phyloP scores from a whole-genome alignment of 64 coral and sea anemone genomes.

The Montipora efflorescens region DNA sequence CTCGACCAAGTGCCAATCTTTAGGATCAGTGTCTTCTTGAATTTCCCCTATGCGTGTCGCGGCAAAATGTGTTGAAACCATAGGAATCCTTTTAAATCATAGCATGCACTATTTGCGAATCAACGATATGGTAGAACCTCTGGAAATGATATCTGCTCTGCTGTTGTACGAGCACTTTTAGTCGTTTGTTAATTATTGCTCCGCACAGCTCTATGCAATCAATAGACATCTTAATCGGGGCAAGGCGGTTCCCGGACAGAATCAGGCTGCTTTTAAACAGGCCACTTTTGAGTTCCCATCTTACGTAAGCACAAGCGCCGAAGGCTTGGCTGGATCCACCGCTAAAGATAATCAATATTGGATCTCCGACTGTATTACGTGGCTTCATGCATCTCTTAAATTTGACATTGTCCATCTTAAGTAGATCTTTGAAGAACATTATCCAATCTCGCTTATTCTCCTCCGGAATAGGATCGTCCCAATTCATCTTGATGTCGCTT shows the following conservation, averaged over 20 bases:
- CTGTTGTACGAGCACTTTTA: constrained; percentile 5
- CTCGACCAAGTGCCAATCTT: constrained; percentile 28
- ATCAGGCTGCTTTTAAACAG: constrained; percentile 17
- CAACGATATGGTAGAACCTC: constrained; percentile 28
- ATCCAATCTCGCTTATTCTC: constrained; percentile 25
- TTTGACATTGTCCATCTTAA: constrained; percentile 34
- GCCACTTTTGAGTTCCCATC: background rate
- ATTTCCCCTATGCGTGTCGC: constrained; percentile 40
- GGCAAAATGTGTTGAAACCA: constrained; percentile 48
- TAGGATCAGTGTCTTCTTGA: constrained; percentile 17
- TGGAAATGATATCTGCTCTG: constrained; percentile 19
- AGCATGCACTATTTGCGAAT: constrained; percentile 43
- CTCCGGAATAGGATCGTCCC: constrained; percentile 53
- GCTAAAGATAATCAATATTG: constrained; percentile 58
- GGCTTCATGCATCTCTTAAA: constrained; percentile 59
- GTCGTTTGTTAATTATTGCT: constrained; percentile 48
- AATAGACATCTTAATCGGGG: constrained; percentile 48
- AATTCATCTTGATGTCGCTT: background rate
- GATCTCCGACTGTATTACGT: background rate
- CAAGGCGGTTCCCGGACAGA: constrained; percentile 62
- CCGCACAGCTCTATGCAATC: constrained; percentile 61
- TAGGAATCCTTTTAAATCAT: constrained; percentile 46
- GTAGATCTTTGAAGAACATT: constrained; percentile 47
- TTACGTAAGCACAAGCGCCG: constrained; percentile 33
- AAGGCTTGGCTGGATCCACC: constrained; percentile 27